Evolutionary conservation across 2,888 invertebrate species (phyloP).

Genomic region (Griposia aprilina): DNA sequence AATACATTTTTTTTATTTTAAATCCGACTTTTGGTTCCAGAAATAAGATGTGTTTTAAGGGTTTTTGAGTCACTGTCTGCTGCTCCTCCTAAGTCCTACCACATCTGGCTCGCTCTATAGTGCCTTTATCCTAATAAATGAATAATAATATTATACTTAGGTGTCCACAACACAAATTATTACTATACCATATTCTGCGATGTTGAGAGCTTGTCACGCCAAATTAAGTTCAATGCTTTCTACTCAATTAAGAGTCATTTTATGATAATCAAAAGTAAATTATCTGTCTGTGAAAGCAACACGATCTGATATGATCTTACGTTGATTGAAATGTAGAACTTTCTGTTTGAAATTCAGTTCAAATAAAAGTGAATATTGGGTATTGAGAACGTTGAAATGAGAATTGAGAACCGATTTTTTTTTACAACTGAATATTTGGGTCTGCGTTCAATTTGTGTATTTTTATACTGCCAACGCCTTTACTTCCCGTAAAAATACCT

Average conservation of each 20-base stretch:
- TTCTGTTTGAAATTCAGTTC: conserved; percentile 2
- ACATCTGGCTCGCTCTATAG: conserved; percentile 46
- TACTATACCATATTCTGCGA: conserved; percentile 44
- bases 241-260: conserved; percentile 8
- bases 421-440: conserved; percentile 54
- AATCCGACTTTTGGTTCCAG: too few species aligned
- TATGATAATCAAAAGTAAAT: background rate
- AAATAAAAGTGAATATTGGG: conserved; percentile 27
- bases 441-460: conserved; percentile 36
- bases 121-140: conserved; percentile 42
- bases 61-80: background rate
- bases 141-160: conserved; percentile 45
- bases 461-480: conserved; percentile 43
- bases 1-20: too few species aligned
- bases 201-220: conserved; percentile 18
- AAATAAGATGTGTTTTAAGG: background rate
- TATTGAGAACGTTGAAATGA: conserved; percentile 39
- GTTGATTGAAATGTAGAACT: conserved; percentile 7
- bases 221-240: background rate
- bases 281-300: background rate
- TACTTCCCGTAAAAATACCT: conserved; percentile 28
- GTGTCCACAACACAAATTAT: conserved; percentile 35
- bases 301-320: background rate
- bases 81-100: conserved; percentile 25
- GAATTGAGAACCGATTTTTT: conserved; percentile 49